Conservation (phyloP, 2,797 vertebrate species). For the Lithobates pipiens region DNA sequence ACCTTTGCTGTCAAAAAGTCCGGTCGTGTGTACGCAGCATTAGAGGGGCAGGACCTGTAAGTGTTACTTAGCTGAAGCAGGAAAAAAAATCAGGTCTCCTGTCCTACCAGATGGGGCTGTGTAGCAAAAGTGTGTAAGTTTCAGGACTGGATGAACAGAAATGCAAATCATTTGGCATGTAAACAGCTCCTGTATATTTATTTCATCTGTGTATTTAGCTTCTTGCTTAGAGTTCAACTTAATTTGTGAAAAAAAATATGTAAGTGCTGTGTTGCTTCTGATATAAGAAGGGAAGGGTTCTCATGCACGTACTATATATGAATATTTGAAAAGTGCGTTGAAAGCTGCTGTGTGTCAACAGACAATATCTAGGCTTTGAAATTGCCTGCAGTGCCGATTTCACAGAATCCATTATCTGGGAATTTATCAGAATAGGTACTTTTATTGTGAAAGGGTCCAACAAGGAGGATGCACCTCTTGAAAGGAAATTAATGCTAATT, state of each 20-base stretch:
- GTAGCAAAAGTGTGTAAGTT: too few species aligned
- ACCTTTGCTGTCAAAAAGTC: too few species aligned
- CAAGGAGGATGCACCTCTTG: conserved; percentile 65
- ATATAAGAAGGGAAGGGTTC: conserved; percentile 4
- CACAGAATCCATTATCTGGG: conserved; percentile 57
- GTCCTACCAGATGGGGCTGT: too few species aligned
- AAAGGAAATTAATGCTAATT: conserved; percentile 67
- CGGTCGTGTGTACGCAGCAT: too few species aligned
- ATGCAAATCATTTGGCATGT: too few species aligned
- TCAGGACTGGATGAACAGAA: too few species aligned
- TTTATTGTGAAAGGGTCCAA: conserved; percentile 63
- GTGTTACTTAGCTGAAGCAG: too few species aligned
- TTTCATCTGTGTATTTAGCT: not conserved
- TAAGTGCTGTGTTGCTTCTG: not conserved
- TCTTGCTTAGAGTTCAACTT: not conserved
- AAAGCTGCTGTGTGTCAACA: conserved; percentile 37
- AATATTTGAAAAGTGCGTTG: conserved; percentile 3
- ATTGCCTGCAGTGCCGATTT: conserved; percentile 61
- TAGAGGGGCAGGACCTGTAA: too few species aligned
- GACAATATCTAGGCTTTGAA: conserved; percentile 59
- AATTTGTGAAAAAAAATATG: not conserved
- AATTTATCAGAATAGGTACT: conserved; percentile 64
- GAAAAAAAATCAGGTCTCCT: too few species aligned
- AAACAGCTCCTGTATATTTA: not conserved
- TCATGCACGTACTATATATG: not conserved